Evolutionary conservation across 2,113 vertebrate species (phyloP), one percentile per base, ranked within the genome.

Genomic region (Brachirus orientalis): DNA sequence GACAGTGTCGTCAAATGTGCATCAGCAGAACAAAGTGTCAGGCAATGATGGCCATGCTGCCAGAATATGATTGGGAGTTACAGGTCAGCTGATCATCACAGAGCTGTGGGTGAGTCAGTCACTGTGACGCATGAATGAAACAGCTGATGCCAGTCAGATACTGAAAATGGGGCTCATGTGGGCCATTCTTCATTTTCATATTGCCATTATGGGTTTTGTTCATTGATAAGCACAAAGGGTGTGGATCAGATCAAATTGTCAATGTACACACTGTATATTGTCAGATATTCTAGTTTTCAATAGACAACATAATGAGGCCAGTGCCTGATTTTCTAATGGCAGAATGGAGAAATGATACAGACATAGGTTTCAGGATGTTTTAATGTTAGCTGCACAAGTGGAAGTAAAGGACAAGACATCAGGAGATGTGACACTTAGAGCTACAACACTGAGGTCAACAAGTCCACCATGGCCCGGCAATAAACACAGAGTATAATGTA

Each of bases 381-480:
- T n/a, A n/a, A n/a, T n/a, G n/a, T n/a, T n/a, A n/a, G n/a, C n/a
- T n/a, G n/a, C n/a, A n/a, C n/a, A n/a, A n/a, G n/a, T n/a, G n/a
- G n/a, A n/a, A n/a, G n/a, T n/a, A n/a, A n/a, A n/a, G n/a, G n/a
- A n/a, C n/a, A n/a, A n/a, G n/a, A n/a, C n/a, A n/a, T n/a, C n/a
- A n/a, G n/a, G n/a, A n/a, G n/a, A n/a, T n/a, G n/a, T n/a, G n/a
- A n/a, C n/a, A n/a, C n/a, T n/a, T n/a, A n/a, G n/a, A n/a, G n/a
- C n/a, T 51, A 11, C 22, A 69, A 43, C 19, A 33, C 70, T 41
- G 51, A 83, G 82, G 85, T 88, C 79, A 75, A 60, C 18, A n/a
- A 43, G 57, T 73, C 68, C 65, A 65, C 45, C 33, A 20, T 13
- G 48, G 47, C 60, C 56, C 38, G 48, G 56, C 62, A 69, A 38